Evolutionary conservation across 2,888 invertebrate species (phyloP).

Genomic region (Osmoderma eremita): DNA sequence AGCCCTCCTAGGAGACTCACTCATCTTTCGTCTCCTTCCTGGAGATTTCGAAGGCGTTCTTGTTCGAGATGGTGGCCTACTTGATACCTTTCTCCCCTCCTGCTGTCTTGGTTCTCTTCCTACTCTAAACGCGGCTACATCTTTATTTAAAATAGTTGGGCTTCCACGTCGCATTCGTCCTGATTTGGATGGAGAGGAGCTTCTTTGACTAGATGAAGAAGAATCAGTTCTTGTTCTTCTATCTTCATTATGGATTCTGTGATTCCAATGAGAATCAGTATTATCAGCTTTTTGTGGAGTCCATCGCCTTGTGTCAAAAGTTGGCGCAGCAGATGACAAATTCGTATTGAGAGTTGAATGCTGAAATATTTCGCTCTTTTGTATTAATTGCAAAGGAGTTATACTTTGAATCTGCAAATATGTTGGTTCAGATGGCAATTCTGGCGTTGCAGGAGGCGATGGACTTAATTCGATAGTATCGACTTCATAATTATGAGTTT

Average conservation of each 20-base stretch:
- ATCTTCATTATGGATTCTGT: slow-evolving; percentile 15
- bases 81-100: slow-evolving; percentile 13
- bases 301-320: not conserved
- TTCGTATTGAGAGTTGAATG: not conserved
- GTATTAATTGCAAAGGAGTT: not conserved
- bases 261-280: not conserved
- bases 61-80: slow-evolving; percentile 35
- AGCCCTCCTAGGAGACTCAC: slow-evolving; percentile 33
- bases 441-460: not conserved
- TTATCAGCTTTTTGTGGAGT: not conserved
- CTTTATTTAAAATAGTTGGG: slow-evolving; percentile 39
- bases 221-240: slow-evolving; percentile 35
- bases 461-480: not conserved
- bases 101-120: slow-evolving; percentile 12
- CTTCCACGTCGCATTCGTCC: slow-evolving; percentile 38
- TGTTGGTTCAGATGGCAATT: not conserved
- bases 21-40: slow-evolving; percentile 37
- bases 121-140: slow-evolving; percentile 27
- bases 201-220: slow-evolving; percentile 40
- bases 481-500: not conserved
- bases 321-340: not conserved
- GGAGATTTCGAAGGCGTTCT: slow-evolving; percentile 48
- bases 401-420: not conserved
- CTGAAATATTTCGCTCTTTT: not conserved
- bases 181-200: slow-evolving; percentile 25